These are phyloP conservation scores for Rutpela maculata DNA, from an alignment of 2,888 invertebrate genomes.

Conservation along the genomic window DNA sequence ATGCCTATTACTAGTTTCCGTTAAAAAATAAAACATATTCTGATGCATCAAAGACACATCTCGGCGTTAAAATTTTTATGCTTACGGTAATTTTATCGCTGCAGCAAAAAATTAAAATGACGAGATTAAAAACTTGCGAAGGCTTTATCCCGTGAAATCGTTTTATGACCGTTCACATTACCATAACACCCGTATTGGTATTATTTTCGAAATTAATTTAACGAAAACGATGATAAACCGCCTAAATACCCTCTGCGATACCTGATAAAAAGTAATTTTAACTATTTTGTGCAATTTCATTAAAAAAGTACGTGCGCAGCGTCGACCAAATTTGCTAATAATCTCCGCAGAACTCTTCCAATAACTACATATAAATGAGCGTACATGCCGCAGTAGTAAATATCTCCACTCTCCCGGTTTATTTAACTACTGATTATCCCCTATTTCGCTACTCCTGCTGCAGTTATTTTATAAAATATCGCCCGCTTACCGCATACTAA, in stretches of 20 bases:
- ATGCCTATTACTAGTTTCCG: too few species aligned
- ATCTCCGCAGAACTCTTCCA: slow-evolving; percentile 16
- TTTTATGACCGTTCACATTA: neutral
- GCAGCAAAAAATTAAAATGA: too few species aligned
- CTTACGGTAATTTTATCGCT: too few species aligned
- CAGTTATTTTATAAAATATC: slow-evolving; percentile 29
- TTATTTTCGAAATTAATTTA: slow-evolving; percentile 1
- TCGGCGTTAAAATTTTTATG: too few species aligned
- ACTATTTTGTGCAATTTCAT: slow-evolving; percentile 16
- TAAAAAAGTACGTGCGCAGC: slow-evolving; percentile 18
- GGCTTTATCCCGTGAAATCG: neutral
- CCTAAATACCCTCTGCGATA: neutral
- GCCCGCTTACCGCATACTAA: slow-evolving; percentile 23
- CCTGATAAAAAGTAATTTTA: slow-evolving; percentile 2
- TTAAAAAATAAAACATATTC: too few species aligned
- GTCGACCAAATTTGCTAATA: slow-evolving; percentile 14
- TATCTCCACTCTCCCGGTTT: slow-evolving; percentile 10
- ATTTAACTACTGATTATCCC: slow-evolving; percentile 39
- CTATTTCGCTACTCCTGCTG: slow-evolving; percentile 20
- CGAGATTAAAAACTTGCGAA: too few species aligned
- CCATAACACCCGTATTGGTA: neutral
- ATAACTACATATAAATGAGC: slow-evolving; percentile 22
- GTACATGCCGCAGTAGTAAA: slow-evolving; percentile 15
- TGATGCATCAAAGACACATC: too few species aligned
- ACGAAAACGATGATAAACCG: neutral